phyloP scores from a whole-genome alignment of 2,113 vertebrate species.

The Sylvietta virens region DNA sequence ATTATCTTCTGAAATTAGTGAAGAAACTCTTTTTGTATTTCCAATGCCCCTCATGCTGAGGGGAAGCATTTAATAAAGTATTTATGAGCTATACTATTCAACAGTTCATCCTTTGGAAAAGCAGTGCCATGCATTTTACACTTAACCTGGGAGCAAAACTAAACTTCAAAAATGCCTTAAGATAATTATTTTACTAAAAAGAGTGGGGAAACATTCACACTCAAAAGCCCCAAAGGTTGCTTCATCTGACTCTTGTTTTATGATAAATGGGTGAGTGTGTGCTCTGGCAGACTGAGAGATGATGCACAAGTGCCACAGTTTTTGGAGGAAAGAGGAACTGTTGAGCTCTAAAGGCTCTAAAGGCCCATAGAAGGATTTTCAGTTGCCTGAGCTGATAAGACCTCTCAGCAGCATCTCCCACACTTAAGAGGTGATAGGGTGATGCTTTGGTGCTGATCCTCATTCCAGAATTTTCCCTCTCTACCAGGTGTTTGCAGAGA shows the following conservation, averaged over 20 bases:
- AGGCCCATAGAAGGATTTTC: background rate
- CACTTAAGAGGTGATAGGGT: background rate
- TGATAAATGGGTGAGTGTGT: background rate
- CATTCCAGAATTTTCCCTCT: background rate
- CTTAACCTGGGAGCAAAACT: background rate
- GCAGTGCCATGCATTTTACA: background rate
- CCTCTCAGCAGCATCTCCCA: background rate
- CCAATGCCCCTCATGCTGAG: background rate
- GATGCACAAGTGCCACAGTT: rapidly evolving
- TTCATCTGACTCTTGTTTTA: background rate
- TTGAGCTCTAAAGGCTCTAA: background rate
- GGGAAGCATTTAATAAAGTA: background rate
- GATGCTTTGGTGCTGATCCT: background rate
- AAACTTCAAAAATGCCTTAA: background rate
- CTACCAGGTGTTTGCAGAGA: background rate
- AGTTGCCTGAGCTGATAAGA: background rate
- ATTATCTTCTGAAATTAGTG: background rate
- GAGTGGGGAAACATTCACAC: background rate
- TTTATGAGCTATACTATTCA: background rate
- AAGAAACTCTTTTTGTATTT: background rate
- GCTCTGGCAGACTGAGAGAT: background rate
- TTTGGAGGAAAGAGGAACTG: background rate
- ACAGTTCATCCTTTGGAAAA: background rate
- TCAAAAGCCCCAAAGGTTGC: background rate
- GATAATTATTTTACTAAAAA: background rate